These are phyloP conservation scores for Amblyjoppa proteus DNA, from an alignment of 2,888 invertebrate genomes.

Conservation along the genomic window DNA sequence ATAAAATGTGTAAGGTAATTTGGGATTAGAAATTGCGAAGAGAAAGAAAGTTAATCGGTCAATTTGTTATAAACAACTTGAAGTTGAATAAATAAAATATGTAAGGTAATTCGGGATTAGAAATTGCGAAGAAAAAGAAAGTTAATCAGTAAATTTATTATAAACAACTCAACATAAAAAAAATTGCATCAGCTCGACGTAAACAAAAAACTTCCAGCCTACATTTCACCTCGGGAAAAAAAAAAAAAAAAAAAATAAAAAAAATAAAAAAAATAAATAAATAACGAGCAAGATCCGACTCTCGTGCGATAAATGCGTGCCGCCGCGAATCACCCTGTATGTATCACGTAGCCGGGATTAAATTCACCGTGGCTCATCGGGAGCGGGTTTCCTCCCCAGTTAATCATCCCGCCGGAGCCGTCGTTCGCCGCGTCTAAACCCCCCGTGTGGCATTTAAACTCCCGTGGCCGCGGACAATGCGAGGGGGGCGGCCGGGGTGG, in stretches of 20 bases:
- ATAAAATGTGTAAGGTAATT: not conserved
- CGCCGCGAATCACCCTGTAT: slow-evolving; percentile 38
- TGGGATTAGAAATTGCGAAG: not conserved
- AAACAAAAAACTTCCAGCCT: not conserved
- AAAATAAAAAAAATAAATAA: no score
- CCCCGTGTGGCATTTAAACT: slow-evolving; percentile 60
- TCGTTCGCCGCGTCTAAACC: slow-evolving; percentile 23
- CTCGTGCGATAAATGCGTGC: not conserved
- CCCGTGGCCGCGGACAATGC: slow-evolving; percentile 61
- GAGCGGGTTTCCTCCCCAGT: slow-evolving; percentile 24
- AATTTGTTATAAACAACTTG: no score
- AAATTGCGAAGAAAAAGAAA: not conserved
- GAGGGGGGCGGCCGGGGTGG: not conserved
- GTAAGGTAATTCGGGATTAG: no score
- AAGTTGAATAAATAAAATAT: no score
- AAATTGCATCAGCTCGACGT: no score
- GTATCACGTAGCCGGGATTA: slow-evolving; percentile 42
- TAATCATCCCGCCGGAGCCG: slow-evolving; percentile 46
- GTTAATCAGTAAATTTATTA: not conserved
- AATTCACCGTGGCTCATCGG: slow-evolving; percentile 52
- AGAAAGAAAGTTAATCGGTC: no score
- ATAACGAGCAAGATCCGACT: not conserved
- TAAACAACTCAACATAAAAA: not conserved
- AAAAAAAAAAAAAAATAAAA: no score
- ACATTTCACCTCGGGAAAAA: no score